Conservation (phyloP, 1,140 invertebrate species). For the Gryllus bimaculatus region DNA sequence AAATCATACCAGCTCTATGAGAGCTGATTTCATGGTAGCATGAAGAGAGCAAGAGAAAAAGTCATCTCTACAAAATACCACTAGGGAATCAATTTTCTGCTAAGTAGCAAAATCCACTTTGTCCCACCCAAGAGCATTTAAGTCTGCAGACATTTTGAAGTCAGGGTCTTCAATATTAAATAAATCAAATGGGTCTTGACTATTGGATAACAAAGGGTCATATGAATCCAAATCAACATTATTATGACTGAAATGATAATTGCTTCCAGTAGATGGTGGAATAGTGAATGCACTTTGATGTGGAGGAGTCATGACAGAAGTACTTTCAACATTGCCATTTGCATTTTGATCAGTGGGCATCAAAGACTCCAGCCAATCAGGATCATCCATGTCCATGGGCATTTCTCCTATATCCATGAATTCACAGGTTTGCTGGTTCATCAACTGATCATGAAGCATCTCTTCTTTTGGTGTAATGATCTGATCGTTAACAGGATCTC, state of each 20-base stretch:
- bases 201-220: conserved; percentile 50
- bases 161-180: conserved; percentile 61
- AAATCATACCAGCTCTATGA: too few relatives aligned
- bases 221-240: conserved; percentile 39
- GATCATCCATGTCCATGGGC: conserved; percentile 60
- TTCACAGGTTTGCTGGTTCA: conserved; percentile 29
- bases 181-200: conserved; percentile 56
- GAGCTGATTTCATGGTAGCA: too few relatives aligned
- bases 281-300: conserved; percentile 14
- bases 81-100: conserved; percentile 25
- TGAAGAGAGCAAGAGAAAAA: too few relatives aligned
- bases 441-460: conserved; percentile 11
- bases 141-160: conserved; percentile 49
- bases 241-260: conserved; percentile 24
- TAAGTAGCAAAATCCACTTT: conserved; percentile 54
- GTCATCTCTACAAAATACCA: too few relatives aligned
- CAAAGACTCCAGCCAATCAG: conserved; percentile 61
- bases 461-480: not conserved
- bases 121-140: conserved; percentile 44
- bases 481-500: not conserved
- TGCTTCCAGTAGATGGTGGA: conserved; percentile 3
- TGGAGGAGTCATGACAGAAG: conserved; percentile 16
- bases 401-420: conserved; percentile 40
- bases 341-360: conserved; percentile 36
- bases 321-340: conserved; percentile 5